Evolutionary conservation across 2,797 vertebrate species (phyloP).

Genomic region (Melopsittacus undulatus): DNA sequence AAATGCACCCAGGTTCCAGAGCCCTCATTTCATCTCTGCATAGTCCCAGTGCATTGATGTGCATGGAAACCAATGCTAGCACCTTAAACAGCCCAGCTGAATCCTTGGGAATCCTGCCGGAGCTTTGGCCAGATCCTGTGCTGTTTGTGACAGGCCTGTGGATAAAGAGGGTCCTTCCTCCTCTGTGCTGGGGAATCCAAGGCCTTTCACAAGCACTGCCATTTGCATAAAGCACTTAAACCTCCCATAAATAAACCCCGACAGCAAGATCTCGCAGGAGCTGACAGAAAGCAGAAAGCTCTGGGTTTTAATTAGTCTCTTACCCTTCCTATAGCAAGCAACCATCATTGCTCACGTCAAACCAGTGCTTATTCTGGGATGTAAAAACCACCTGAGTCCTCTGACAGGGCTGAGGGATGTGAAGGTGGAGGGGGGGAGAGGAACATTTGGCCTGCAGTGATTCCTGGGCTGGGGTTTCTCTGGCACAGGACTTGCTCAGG

Average conservation of each 20-base stretch:
- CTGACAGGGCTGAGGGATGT: background rate
- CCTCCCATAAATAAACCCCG: conserved; percentile 13
- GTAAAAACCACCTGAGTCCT: background rate
- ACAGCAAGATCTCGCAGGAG: conserved; percentile 39
- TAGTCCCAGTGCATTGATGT: background rate
- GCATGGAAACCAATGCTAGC: background rate
- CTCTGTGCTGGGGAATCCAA: background rate
- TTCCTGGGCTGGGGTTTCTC: background rate
- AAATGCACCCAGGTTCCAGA: background rate
- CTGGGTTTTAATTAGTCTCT: conserved; percentile 41
- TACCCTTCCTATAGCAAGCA: background rate
- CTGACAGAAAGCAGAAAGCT: background rate
- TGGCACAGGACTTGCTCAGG: background rate
- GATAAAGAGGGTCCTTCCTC: background rate
- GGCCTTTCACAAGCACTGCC: background rate
- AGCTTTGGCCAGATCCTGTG: background rate
- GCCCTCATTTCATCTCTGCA: background rate
- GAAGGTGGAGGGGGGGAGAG: background rate
- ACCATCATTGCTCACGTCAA: conserved; percentile 34
- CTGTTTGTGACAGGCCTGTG: background rate
- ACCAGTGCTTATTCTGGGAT: background rate
- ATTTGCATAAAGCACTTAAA: conserved; percentile 40
- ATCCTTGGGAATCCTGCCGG: background rate
- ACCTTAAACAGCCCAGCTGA: background rate
- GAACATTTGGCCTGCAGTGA: rapidly evolving